Evolutionary conservation across 2,113 vertebrate species (phyloP).

Genomic region (Charadrius vociferus): DNA sequence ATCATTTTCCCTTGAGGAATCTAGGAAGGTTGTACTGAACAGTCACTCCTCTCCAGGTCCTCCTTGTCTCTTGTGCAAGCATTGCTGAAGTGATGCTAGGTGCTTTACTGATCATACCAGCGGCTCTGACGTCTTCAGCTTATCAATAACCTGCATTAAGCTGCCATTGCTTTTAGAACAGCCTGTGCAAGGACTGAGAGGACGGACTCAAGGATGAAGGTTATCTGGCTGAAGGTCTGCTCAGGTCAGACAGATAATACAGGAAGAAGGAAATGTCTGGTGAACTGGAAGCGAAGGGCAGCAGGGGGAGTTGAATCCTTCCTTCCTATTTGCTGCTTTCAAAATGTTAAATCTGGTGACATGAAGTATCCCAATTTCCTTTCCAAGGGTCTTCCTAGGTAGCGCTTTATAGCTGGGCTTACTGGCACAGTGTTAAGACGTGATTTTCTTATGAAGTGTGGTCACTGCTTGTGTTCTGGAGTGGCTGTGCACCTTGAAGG

Average conservation of each 20-base stretch:
- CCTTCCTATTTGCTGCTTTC: not conserved
- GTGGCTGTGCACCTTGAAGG: not conserved
- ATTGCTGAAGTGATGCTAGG: not conserved
- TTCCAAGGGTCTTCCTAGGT: not conserved
- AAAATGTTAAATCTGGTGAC: not conserved
- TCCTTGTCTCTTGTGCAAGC: not conserved
- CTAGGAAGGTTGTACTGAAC: not conserved
- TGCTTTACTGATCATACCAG: not conserved
- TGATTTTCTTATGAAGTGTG: not conserved
- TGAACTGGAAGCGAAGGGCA: not conserved
- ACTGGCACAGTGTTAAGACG: not conserved
- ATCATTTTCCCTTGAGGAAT: not conserved
- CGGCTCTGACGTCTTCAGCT: not conserved
- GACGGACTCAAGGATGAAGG: not conserved
- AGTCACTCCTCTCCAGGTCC: not conserved
- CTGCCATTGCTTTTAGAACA: not conserved
- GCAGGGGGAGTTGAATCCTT: not conserved
- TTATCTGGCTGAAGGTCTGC: not conserved
- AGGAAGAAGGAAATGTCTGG: not conserved
- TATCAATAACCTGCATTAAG: not conserved
- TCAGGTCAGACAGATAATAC: not conserved
- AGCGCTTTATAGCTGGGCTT: not conserved
- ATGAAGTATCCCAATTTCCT: not conserved
- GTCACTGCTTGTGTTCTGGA: not conserved
- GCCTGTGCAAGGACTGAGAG: not conserved